Evolutionary conservation across 2,888 invertebrate genomes (phyloP), one percentile per base, ranked within the genome.

Genomic region (Leptinotarsa tumamoca): DNA sequence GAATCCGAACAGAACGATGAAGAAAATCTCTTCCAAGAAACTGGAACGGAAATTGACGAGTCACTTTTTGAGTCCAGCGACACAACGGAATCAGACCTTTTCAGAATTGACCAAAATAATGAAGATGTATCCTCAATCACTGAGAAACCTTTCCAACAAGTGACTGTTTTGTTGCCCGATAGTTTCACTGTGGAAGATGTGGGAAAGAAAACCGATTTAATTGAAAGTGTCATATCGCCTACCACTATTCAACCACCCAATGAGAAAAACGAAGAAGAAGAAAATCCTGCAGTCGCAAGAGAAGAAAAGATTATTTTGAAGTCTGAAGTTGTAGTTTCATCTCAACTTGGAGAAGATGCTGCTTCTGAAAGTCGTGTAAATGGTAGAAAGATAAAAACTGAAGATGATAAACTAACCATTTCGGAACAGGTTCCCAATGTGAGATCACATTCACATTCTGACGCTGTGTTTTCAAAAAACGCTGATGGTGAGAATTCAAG

Each of bases 61-160:
- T 71, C 72, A 7, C 74, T 79, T 50, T 79, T 79, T 66, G 72
- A 75, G 56, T 67, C 68, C 4, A 52, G 14, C 49, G 73, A 74
- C n/a, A 50, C 73, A 13, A 73, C 27, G 5, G 77, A 75, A 3
- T 71, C 69, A 56, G n/a, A 74, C 7, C 69, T 76, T 14, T 77
- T 78, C 33, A 69, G 27, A 33, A 27, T 70, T 7, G 68, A 51
- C 5, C 43, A 49, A 14, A 67, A 23, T 21, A 10, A 18, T 5
- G 67, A 49, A 23, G 52, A 49, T 27, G 51, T n/a, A 23, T 18
- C 52, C 15, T 27, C 14, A 14, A 27, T 66, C 3, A 63, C 63
- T 23, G 67, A 67, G 3, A 18, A 14, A 43, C 71, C 70, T n/a
- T 15, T 43, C 0, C 68, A 67, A 70, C 63, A 68, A 75, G 54